Base-by-base conservation (phyloP, 2,888 invertebrate species). In the Leptinotarsa rubiginosa region DNA sequence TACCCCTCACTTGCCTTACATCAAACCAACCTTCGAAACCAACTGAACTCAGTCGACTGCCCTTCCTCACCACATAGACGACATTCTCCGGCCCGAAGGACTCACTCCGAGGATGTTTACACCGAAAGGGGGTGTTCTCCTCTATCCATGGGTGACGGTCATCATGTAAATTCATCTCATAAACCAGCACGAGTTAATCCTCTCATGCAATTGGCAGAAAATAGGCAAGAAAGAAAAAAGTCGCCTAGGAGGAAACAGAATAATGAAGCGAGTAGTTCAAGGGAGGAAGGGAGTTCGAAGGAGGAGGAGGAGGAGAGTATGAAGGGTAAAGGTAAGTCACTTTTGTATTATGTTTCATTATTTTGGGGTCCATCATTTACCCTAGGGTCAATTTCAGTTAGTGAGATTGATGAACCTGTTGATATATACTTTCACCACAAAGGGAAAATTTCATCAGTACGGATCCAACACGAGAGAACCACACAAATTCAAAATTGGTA, bases 101-200 rank as follows among this genome's bases (percentile, higher is more conserved):
- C 87, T 0, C 85, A 87, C 64, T 87, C 87, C 54, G 87, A 87
- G 76, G 86, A 87, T 78, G 84, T 87, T 49, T 87, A 87, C 75
- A 75, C 71, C 75, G 85, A 86, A 31, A 70, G 76, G 47, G 62
- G 52, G 64, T n/a, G 65, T 49, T 59, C 50, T 18, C 71, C 71
- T 47, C 5, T 54, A 5, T 47, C 54, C 16, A 3, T 47, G 52
- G 47, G n/a, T 20, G 56, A 69, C 13, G 56, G 20, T 20, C 69
- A 47, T n/a, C 41, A 15, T n/a, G 18, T 47, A 3, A 22, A 47
- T 18, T 22, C 49, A n/a, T 18, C 65, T 31, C 50, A 69, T 31
- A 47, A 22, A 52, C 13, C 20, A 47, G 20, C 47, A 20, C 81
- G 87, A 52, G 80, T 85, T 56, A 87, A 87, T 81, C 87, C 87